A percentile compares a stretch with the other conserved stretches of the same genome.
Conservation (phyloP, 2,888 invertebrate species). For the Scelioninae gen. 1 region DNA sequence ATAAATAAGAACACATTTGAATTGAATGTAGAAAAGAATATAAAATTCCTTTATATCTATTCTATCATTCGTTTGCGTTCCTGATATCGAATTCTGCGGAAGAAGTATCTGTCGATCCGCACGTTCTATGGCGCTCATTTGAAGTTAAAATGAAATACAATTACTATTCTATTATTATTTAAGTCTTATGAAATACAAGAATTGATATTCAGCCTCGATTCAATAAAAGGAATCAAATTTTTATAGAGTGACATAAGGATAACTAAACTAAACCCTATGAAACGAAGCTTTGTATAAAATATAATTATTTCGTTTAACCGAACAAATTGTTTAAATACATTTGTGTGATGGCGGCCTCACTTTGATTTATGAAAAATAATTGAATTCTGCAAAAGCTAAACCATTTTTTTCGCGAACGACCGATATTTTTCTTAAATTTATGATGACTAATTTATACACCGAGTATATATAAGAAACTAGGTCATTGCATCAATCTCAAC, state of each 20-base stretch:
- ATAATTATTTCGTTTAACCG: constrained; percentile 5
- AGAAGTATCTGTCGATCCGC: background rate
- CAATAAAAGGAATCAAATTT: background rate
- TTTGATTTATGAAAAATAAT: constrained; percentile 21
- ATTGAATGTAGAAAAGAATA: background rate
- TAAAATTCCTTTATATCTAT: constrained; percentile 1
- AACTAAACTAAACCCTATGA: background rate
- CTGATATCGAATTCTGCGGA: background rate
- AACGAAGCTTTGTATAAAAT: constrained; percentile 7
- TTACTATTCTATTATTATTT: background rate
- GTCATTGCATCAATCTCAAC: constrained; percentile 41
- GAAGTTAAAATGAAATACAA: background rate
- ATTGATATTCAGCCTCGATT: background rate
- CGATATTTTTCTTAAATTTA: constrained; percentile 33
- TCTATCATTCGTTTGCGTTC: background rate
- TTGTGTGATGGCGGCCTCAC: background rate
- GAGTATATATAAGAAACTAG: constrained; percentile 36
- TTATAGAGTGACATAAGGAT: background rate
- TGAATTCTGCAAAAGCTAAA: constrained; percentile 9
- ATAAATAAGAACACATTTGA: background rate
- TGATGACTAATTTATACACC: constrained; percentile 28
- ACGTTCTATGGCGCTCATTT: background rate
- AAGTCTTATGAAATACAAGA: background rate
- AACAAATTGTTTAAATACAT: constrained; percentile 17
- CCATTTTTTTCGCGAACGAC: background rate